Evolutionary conservation across 53 echinoderm and acorn worm species (phyloP).

Genomic region (Luidia sarsii): DNA sequence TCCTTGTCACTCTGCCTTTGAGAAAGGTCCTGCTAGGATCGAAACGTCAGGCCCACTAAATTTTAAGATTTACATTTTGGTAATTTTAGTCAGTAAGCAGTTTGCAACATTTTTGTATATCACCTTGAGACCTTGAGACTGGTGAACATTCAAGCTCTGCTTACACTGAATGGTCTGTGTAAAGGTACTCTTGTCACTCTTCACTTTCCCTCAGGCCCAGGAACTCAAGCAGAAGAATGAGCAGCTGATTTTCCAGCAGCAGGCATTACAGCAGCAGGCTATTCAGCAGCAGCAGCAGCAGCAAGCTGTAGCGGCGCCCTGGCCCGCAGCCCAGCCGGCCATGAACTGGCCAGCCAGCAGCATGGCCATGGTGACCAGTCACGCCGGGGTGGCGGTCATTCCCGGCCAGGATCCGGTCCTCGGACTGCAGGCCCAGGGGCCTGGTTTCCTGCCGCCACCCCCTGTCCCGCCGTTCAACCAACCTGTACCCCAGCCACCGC

Average conservation of each 20-base stretch:
- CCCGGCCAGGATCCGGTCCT: neutral
- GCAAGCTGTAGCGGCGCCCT: conserved; percentile 25
- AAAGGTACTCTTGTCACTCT: too few species aligned
- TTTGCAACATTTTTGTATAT: too few species aligned
- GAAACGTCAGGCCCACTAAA: too few species aligned
- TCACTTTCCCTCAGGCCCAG: conserved; percentile 58
- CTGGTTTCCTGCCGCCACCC: conserved; percentile 8
- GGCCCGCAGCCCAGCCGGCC: neutral
- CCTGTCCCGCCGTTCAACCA: conserved; percentile 2
- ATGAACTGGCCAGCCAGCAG: conserved; percentile 23
- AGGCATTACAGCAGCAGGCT: conserved; percentile 66
- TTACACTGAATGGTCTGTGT: too few species aligned
- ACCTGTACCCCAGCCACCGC: conserved; percentile 6
- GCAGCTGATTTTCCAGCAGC: conserved; percentile 64
- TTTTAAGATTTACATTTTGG: too few species aligned
- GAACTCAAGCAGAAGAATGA: conserved; percentile 79
- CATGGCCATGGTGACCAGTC: conserved; percentile 1
- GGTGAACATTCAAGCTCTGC: too few species aligned
- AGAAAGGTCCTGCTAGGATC: too few species aligned
- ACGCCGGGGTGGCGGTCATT: neutral
- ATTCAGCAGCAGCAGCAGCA: conserved; percentile 51
- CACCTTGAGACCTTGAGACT: too few species aligned
- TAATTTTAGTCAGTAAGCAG: too few species aligned
- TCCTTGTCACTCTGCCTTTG: too few species aligned
- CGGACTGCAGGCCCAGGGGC: conserved; percentile 27